Evolutionary conservation across 2,797 vertebrate species (phyloP).

Genomic region (Hippoglossus hippoglossus): DNA sequence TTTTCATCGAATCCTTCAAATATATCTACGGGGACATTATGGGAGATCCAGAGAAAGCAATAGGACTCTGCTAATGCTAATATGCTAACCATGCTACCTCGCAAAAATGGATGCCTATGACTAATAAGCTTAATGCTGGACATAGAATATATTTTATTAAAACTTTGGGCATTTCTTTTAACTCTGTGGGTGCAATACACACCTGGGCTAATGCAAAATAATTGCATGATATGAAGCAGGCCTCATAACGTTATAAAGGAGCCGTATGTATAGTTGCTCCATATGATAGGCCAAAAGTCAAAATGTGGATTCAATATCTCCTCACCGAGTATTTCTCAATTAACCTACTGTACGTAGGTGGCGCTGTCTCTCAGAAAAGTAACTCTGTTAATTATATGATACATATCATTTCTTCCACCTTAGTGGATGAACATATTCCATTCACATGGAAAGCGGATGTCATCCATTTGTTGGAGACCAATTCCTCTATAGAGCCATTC

Average conservation of each 20-base stretch:
- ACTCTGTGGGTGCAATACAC: constrained; percentile 46
- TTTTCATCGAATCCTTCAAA: constrained; percentile 98
- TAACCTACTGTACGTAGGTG: background rate
- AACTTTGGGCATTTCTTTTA: constrained; percentile 46
- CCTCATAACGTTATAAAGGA: constrained; percentile 22
- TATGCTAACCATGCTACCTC: constrained; percentile 73
- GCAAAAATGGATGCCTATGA: constrained; percentile 51
- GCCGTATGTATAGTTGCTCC: constrained; percentile 14
- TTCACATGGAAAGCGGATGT: constrained; percentile 52
- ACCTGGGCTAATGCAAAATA: constrained; percentile 49
- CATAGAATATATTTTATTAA: constrained; percentile 45
- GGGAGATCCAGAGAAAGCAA: constrained; percentile 89
- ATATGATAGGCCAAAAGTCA: constrained; percentile 21
- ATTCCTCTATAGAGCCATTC: constrained; percentile 53
- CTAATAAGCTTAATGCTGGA: constrained; percentile 73
- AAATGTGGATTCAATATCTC: constrained; percentile 26
- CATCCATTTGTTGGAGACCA: constrained; percentile 38
- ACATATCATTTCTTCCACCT: constrained; percentile 55
- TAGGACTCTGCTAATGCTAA: constrained; percentile 90
- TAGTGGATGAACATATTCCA: constrained; percentile 28
- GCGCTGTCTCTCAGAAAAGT: constrained; percentile 16
- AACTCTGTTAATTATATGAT: constrained; percentile 26
- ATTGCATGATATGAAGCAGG: constrained; percentile 60
- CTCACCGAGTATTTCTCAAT: constrained; percentile 21
- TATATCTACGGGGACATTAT: constrained; percentile 94